Percentiles rank a stretch among this genome's conserved stretches.
These are phyloP conservation scores for Cryptomyrus ogoouensis DNA, from an alignment of 2,113 vertebrate genomes.

Conservation along the genomic window DNA sequence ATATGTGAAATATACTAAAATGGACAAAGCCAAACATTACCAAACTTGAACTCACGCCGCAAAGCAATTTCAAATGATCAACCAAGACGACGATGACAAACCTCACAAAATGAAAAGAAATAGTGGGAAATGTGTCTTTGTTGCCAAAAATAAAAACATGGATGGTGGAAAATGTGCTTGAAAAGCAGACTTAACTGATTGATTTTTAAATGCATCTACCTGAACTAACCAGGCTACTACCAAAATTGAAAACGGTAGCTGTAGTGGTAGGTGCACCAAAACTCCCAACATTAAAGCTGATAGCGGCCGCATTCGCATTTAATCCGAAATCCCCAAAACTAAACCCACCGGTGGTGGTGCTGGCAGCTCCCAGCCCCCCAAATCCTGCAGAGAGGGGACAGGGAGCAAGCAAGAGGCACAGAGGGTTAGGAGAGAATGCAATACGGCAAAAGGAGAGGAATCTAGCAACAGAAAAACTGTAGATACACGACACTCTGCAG, in stretches of 20 bases:
- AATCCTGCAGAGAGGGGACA: constrained; percentile 79
- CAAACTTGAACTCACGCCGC: neutral
- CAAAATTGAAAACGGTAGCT: constrained; percentile 91
- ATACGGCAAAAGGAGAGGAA: neutral
- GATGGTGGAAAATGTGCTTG: constrained; percentile 12
- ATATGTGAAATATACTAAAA: neutral
- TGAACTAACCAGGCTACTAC: constrained; percentile 94
- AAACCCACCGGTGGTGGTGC: constrained; percentile 88
- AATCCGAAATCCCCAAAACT: constrained; percentile 98
- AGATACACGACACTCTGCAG: neutral
- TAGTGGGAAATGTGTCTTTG: neutral
- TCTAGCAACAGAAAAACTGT: neutral
- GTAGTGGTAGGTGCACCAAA: constrained; percentile 87
- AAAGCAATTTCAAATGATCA: neutral
- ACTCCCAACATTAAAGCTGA: constrained; percentile 95
- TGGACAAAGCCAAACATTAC: neutral
- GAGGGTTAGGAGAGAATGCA: constrained; percentile 48
- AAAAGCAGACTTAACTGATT: constrained; percentile 23
- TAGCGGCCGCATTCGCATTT: constrained; percentile 83
- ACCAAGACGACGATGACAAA: neutral
- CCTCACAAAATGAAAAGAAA: neutral
- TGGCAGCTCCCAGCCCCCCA: constrained; percentile 92
- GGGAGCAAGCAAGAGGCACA: constrained; percentile 59
- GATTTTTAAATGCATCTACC: constrained; percentile 72
- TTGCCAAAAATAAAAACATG: neutral